phyloP scores from a whole-genome alignment of 92 coral and sea anemone genomes.

The Actinostola sp. region DNA sequence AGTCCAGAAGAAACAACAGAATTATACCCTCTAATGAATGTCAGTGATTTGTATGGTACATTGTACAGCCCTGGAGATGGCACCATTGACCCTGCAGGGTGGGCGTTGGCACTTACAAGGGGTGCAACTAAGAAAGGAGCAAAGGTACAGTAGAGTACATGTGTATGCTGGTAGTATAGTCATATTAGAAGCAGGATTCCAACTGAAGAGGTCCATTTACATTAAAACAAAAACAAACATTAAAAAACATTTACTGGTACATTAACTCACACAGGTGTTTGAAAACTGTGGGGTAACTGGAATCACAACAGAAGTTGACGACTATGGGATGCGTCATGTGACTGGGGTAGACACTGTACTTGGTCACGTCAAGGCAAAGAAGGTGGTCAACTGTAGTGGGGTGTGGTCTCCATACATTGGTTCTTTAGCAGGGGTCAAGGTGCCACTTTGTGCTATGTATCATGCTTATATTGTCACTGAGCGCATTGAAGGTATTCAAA shows the following conservation, averaged over 20 bases:
- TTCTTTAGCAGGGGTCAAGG: slow-evolving; percentile 78
- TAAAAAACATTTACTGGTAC: too few species aligned
- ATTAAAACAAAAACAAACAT: too few species aligned
- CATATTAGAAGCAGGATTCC: too few species aligned
- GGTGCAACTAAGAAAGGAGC: slow-evolving; percentile 90
- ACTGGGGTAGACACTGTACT: slow-evolving; percentile 79
- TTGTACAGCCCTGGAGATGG: slow-evolving; percentile 98
- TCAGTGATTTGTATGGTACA: slow-evolving; percentile 90
- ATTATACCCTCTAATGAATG: slow-evolving; percentile 89
- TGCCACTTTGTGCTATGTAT: slow-evolving; percentile 92
- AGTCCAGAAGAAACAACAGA: slow-evolving; percentile 90
- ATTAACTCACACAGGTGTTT: slow-evolving; percentile 75
- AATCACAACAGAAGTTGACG: slow-evolving; percentile 83
- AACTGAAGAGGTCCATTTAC: too few species aligned
- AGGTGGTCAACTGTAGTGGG: slow-evolving; percentile 89
- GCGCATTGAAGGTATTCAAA: slow-evolving; percentile 94
- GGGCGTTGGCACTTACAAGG: slow-evolving; percentile 88
- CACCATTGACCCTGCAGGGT: slow-evolving; percentile 96
- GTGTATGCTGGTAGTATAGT: background rate
- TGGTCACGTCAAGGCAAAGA: slow-evolving; percentile 83
- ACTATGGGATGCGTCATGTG: slow-evolving; percentile 84
- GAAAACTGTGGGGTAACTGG: slow-evolving; percentile 93
- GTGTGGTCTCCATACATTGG: slow-evolving; percentile 98
- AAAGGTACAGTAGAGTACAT: slow-evolving; percentile 53
- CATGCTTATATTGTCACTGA: slow-evolving; percentile 97